These are phyloP conservation scores for Orthosia incerta DNA, from an alignment of 2,888 invertebrate genomes.

Conservation along the genomic window DNA sequence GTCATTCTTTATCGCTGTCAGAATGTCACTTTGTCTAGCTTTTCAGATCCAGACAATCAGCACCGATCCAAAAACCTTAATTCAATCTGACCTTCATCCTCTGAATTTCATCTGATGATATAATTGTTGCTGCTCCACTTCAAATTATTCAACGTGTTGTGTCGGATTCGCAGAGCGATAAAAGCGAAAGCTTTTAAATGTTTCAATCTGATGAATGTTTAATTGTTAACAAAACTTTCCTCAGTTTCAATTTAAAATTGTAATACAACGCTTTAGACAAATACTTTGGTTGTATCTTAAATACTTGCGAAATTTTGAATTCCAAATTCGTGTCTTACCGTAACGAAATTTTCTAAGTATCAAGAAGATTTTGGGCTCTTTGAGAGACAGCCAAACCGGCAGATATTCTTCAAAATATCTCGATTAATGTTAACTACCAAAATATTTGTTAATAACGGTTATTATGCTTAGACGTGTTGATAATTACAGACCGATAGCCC, in stretches of 20 bases:
- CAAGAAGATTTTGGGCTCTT: conserved; percentile 29
- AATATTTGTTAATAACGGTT: conserved; percentile 22
- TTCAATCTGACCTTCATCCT: conserved; percentile 32
- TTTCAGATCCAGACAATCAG: conserved; percentile 8
- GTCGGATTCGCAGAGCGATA: conserved; percentile 38
- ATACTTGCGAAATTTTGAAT: conserved; percentile 30
- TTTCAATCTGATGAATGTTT: conserved; percentile 55
- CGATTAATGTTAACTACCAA: background rate
- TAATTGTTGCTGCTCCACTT: conserved; percentile 28
- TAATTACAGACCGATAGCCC: no score
- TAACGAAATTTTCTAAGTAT: conserved; percentile 24
- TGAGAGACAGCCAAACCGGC: conserved; percentile 9
- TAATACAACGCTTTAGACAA: conserved; percentile 45
- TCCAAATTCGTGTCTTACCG: conserved; percentile 21
- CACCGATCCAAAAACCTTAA: conserved; percentile 20
- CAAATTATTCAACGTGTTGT: conserved; percentile 42
- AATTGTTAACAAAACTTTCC: conserved; percentile 59
- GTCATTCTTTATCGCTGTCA: background rate
- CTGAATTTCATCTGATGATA: conserved; percentile 28
- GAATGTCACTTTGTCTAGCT: background rate
- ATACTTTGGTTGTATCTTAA: conserved; percentile 49
- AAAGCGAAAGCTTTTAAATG: conserved; percentile 61
- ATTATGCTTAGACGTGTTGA: conserved; percentile 5
- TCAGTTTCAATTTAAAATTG: conserved; percentile 52
- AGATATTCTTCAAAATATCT: conserved; percentile 10